Conservation (phyloP, 2,888 invertebrate species). For the Caenorhabditis auriculariae region DNA sequence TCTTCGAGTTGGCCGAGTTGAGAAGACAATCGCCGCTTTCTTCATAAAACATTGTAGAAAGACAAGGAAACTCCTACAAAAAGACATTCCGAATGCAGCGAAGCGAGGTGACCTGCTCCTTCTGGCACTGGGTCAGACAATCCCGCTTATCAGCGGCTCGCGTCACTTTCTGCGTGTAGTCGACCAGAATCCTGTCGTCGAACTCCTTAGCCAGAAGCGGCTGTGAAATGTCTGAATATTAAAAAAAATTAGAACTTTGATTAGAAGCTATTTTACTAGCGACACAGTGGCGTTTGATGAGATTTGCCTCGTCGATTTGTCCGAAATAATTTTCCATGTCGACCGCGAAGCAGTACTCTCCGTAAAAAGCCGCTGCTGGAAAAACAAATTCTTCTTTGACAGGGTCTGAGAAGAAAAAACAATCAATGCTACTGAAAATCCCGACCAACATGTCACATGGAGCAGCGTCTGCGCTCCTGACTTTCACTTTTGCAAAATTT, state of each 20-base stretch:
- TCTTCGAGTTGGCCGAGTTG: constrained; percentile 29
- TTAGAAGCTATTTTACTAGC: constrained; percentile 6
- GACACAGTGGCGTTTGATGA: constrained; percentile 30
- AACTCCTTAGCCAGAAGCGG: constrained; percentile 14
- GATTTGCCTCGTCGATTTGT: constrained; percentile 10
- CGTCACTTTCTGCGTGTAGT: constrained; percentile 20
- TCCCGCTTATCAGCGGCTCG: constrained; percentile 21
- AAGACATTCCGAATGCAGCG: background rate
- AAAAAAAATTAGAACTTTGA: background rate
- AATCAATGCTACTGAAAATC: too few species aligned
- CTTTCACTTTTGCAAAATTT: too few species aligned
- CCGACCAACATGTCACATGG: too few species aligned
- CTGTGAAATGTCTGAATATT: background rate
- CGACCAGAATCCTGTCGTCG: constrained; percentile 20
- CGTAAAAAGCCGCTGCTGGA: constrained; percentile 11
- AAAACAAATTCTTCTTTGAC: too few species aligned
- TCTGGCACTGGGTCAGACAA: constrained; percentile 24
- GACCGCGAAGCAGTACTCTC: constrained; percentile 14
- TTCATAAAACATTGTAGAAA: constrained; percentile 32
- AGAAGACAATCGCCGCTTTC: constrained; percentile 33
- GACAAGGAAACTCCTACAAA: constrained; percentile 25
- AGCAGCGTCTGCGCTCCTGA: constrained; percentile 14
- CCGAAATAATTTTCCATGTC: constrained; percentile 24
- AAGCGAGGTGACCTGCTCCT: constrained; percentile 13
- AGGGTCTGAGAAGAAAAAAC: too few species aligned